Evolutionary conservation across 2,888 invertebrate species (phyloP).

Genomic region (Thecocarcelia acutangulata): DNA sequence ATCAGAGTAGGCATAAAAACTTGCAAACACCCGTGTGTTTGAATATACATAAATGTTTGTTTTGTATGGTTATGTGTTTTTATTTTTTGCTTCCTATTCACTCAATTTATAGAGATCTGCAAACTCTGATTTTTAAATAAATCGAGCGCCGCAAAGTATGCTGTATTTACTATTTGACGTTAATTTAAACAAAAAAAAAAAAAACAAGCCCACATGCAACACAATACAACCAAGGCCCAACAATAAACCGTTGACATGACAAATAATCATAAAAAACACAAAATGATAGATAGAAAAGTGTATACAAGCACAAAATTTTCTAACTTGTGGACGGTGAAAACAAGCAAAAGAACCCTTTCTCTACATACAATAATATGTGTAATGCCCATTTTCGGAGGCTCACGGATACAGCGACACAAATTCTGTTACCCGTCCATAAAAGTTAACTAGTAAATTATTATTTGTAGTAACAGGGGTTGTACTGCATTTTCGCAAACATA

Average conservation of each 20-base stretch:
- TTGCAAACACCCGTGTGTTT: no score
- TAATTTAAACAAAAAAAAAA: constrained; percentile 29
- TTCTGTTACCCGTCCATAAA: constrained; percentile 7
- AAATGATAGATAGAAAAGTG: constrained; percentile 47
- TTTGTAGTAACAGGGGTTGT: constrained; percentile 6
- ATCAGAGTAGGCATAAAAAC: not conserved
- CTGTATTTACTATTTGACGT: constrained; percentile 56
- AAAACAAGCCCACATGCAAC: constrained; percentile 23
- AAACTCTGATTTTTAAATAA: constrained; percentile 57
- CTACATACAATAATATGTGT: not conserved
- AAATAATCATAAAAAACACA: constrained; percentile 66
- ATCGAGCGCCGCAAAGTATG: constrained; percentile 69
- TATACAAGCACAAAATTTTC: constrained; percentile 32
- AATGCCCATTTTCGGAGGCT: constrained; percentile 24
- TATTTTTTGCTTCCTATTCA: constrained; percentile 27
- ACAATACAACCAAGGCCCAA: constrained; percentile 43
- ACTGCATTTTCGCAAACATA: not conserved
- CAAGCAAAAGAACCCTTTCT: not conserved
- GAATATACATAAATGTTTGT: not conserved
- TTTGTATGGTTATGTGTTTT: no score
- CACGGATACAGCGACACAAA: not conserved
- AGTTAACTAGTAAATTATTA: constrained; percentile 52
- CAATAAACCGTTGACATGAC: constrained; percentile 68
- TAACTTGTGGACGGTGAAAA: constrained; percentile 42
- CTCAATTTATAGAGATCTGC: constrained; percentile 15